phyloP scores from a whole-genome alignment of 2,113 vertebrate genomes.

The Isichthys henryi region DNA sequence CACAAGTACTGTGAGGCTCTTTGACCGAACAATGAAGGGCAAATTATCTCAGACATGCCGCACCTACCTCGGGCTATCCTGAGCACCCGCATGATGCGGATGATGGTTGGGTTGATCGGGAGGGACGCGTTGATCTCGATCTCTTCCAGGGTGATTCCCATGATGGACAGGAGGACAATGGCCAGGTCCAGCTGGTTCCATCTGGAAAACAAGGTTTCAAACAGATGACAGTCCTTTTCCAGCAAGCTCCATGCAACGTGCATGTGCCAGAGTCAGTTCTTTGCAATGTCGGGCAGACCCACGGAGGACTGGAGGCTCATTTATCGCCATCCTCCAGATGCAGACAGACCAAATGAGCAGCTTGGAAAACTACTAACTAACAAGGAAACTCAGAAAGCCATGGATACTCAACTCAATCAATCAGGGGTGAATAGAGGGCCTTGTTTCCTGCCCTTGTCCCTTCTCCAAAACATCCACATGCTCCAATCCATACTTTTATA shows the following conservation, averaged over 20 bases:
- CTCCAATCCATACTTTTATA: not conserved
- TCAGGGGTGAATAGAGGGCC: not conserved
- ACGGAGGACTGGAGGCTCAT: not conserved
- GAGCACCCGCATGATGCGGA: constrained; percentile 75
- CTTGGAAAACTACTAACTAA: not conserved
- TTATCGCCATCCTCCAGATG: not conserved
- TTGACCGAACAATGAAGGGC: not conserved
- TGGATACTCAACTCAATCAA: not conserved
- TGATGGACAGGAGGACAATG: constrained; percentile 71
- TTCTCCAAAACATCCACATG: not conserved
- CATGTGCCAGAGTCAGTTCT: not conserved
- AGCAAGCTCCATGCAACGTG: not conserved
- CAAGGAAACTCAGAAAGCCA: not conserved
- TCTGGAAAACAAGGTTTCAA: constrained; percentile 37
- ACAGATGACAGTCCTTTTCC: not conserved
- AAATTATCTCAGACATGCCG: not conserved
- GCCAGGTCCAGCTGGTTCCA: constrained; percentile 78
- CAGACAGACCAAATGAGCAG: not conserved
- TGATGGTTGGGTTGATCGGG: constrained; percentile 76
- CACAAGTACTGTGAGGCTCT: not conserved
- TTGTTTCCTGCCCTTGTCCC: not conserved
- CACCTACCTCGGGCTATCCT: constrained; percentile 68
- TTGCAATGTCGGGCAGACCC: not conserved
- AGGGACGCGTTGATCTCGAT: constrained; percentile 69
- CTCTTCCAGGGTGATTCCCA: constrained; percentile 74